Conservation (phyloP, 2,113 vertebrate genomes). For the Microcebus jonahi region DNA sequence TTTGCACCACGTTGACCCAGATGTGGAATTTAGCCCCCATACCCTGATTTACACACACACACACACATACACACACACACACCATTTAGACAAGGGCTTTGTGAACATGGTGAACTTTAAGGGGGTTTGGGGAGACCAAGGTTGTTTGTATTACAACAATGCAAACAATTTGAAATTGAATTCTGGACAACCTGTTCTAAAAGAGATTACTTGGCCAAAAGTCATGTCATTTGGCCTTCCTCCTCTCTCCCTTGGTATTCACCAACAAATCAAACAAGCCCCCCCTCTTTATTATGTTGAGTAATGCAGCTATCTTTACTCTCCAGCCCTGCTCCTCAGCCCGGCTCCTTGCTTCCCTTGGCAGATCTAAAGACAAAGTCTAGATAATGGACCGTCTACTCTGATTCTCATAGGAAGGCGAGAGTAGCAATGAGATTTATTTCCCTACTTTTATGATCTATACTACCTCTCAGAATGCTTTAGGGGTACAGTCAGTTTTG, state of each 20-base stretch:
- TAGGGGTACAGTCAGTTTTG: not conserved
- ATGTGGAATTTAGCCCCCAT: not conserved
- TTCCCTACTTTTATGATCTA: not conserved
- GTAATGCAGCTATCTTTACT: not conserved
- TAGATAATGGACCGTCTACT: not conserved
- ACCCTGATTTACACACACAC: not conserved
- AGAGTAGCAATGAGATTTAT: not conserved
- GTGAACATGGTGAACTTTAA: not conserved
- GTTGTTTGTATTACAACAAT: slow-evolving; percentile 4
- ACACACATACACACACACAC: not conserved
- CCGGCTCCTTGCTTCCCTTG: not conserved
- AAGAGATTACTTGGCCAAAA: not conserved
- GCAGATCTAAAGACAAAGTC: not conserved
- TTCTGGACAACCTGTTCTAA: not conserved
- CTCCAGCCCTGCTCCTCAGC: not conserved
- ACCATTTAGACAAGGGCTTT: not conserved
- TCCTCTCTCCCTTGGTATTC: not conserved
- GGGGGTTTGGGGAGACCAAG: not conserved
- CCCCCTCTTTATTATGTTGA: not conserved
- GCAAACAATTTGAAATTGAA: not conserved
- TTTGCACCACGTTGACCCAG: not conserved
- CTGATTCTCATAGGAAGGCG: not conserved
- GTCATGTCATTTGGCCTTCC: not conserved
- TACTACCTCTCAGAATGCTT: too few relatives aligned
- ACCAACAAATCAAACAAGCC: not conserved